These are phyloP conservation scores for Nyctereutes procyonoides DNA, from an alignment of 2,113 vertebrate species.

Conservation along the genomic window DNA sequence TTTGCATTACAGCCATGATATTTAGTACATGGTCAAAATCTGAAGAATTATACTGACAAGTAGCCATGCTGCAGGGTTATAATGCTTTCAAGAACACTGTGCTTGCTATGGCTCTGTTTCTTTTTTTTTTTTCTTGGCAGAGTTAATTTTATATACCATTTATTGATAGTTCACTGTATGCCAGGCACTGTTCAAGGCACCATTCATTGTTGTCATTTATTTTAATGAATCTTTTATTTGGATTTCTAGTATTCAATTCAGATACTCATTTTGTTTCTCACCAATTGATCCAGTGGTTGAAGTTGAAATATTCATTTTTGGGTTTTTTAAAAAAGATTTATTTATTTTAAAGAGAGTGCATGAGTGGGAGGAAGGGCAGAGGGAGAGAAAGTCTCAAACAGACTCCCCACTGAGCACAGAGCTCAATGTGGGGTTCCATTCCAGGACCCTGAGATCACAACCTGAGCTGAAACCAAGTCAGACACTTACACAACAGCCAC, in stretches of 20 bases:
- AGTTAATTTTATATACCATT: background rate
- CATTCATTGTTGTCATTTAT: background rate
- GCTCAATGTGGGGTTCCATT: background rate
- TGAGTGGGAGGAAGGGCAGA: background rate
- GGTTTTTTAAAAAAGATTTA: background rate
- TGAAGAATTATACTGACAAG: background rate
- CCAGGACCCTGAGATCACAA: background rate
- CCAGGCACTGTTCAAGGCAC: background rate
- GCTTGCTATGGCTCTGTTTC: background rate
- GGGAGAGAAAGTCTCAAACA: background rate
- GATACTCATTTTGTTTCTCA: background rate
- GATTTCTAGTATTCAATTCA: slow-evolving; percentile 15
- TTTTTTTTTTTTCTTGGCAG: background rate
- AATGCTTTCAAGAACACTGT: background rate
- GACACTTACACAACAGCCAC: background rate
- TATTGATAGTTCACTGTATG: background rate
- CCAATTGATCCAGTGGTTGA: background rate
- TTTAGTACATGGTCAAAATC: background rate
- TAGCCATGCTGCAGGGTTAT: background rate
- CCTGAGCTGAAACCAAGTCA: background rate
- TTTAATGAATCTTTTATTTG: slow-evolving; percentile 17
- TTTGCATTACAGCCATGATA: background rate
- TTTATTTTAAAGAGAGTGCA: background rate
- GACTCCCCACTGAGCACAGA: background rate
- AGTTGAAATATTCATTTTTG: slow-evolving; percentile 28